A percentile compares a stretch with the other conserved stretches of the same genome.
These are phyloP conservation scores for Andrena minutula DNA, from an alignment of 2,888 invertebrate genomes.

Conservation along the genomic window DNA sequence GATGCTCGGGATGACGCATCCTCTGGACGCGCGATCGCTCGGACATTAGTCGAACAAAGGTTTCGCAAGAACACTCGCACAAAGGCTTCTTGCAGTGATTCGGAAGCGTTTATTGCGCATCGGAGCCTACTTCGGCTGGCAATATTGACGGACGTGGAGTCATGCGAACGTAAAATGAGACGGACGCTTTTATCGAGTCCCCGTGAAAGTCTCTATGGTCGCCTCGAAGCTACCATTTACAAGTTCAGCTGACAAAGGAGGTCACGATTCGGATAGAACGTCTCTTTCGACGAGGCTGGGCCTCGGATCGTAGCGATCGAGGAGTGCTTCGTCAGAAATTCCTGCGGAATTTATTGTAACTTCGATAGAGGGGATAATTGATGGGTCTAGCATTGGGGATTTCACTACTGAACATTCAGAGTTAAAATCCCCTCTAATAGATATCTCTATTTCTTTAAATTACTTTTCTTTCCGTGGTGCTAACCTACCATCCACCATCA, in stretches of 20 bases:
- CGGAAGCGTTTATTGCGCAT: constrained; percentile 6
- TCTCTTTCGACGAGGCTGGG: too few relatives aligned
- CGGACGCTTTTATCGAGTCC: background rate
- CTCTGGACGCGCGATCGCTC: background rate
- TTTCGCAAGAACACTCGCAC: constrained; percentile 13
- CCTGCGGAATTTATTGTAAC: too few relatives aligned
- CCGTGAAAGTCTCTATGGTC: background rate
- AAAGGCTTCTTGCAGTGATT: constrained; percentile 2
- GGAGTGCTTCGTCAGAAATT: too few relatives aligned
- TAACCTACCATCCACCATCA: too few relatives aligned
- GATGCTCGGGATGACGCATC: constrained; percentile 45
- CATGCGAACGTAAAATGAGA: constrained; percentile 13
- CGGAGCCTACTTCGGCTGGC: background rate
- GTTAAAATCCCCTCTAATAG: too few relatives aligned
- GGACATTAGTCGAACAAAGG: constrained; percentile 12
- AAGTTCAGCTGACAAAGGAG: background rate
- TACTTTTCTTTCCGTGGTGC: too few relatives aligned
- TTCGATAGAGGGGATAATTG: too few relatives aligned
- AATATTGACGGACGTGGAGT: constrained; percentile 1
- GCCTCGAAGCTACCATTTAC: background rate
- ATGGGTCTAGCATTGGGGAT: too few relatives aligned
- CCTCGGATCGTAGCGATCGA: too few relatives aligned
- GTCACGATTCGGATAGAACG: too few relatives aligned
- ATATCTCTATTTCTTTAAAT: too few relatives aligned
- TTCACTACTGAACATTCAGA: too few relatives aligned